phyloP scores from a whole-genome alignment of 2,888 invertebrate species.

The Saturnia japonica region DNA sequence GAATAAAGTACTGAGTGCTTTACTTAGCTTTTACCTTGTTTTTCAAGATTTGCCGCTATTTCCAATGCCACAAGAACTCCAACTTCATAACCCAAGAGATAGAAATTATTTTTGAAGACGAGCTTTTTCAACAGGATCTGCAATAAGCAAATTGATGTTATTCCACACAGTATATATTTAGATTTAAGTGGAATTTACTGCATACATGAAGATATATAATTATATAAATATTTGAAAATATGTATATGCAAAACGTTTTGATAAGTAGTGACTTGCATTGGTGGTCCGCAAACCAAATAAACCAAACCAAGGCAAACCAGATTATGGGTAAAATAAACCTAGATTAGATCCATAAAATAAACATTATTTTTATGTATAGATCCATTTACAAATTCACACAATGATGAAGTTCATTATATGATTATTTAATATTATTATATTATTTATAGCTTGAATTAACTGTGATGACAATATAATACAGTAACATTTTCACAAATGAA shows the following conservation, averaged over 20 bases:
- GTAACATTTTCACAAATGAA: neutral
- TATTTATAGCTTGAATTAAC: neutral
- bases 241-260: no score
- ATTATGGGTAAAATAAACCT: neutral
- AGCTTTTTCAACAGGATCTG: slow-evolving; percentile 46
- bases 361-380: neutral
- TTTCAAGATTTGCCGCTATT: slow-evolving; percentile 56
- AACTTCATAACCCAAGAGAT: slow-evolving; percentile 21
- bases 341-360: neutral
- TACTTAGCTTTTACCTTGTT: slow-evolving; percentile 44
- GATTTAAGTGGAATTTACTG: no score
- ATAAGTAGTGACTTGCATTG: no score
- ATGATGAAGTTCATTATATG: no score
- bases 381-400: neutral
- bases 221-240: no score
- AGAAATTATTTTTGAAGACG: slow-evolving; percentile 41
- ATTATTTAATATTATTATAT: neutral
- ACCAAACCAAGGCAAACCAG: no score
- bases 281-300: no score
- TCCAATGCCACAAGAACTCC: slow-evolving; percentile 41
- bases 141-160: neutral
- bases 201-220: no score
- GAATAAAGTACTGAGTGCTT: neutral
- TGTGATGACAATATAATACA: neutral
- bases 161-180: no score